These are phyloP conservation scores for Germaria angustata DNA, from an alignment of 2,888 invertebrate species.

Conservation along the genomic window DNA sequence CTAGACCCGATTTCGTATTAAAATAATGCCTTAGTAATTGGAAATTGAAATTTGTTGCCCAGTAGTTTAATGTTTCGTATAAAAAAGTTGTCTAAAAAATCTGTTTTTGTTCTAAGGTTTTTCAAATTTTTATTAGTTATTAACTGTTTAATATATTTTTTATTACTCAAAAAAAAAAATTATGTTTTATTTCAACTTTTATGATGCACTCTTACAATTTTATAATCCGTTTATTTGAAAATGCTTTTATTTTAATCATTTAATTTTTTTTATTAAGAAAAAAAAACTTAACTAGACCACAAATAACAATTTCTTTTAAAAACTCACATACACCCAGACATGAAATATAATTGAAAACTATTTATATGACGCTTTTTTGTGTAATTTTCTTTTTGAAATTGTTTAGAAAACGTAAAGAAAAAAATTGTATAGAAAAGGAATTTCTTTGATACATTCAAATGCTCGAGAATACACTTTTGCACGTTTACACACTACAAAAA, in stretches of 20 bases:
- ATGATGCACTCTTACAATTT: conserved; percentile 65
- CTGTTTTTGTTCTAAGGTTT: too few species aligned
- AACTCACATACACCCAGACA: not conserved
- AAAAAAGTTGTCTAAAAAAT: too few species aligned
- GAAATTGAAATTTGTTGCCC: too few species aligned
- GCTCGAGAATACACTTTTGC: conserved; percentile 19
- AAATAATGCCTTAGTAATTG: too few species aligned
- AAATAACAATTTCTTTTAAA: conserved; percentile 19
- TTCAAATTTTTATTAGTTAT: too few species aligned
- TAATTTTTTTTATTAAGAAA: not conserved
- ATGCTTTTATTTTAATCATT: conserved; percentile 14
- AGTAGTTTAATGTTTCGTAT: too few species aligned
- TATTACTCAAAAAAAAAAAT: conserved; percentile 7
- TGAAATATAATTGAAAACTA: conserved; percentile 28
- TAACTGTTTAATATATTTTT: not conserved
- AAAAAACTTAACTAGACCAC: not conserved
- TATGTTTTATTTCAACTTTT: conserved; percentile 45
- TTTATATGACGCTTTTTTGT: conserved; percentile 51
- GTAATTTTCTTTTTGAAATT: conserved; percentile 59
- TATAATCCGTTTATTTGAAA: conserved; percentile 67
- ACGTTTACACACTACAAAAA: conserved; percentile 32
- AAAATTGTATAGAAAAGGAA: conserved; percentile 25
- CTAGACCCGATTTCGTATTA: too few species aligned
- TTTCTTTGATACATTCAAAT: conserved; percentile 44
- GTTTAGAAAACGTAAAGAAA: conserved; percentile 37